Conservation (phyloP, 2,797 vertebrate genomes). For the Falco concolor region DNA sequence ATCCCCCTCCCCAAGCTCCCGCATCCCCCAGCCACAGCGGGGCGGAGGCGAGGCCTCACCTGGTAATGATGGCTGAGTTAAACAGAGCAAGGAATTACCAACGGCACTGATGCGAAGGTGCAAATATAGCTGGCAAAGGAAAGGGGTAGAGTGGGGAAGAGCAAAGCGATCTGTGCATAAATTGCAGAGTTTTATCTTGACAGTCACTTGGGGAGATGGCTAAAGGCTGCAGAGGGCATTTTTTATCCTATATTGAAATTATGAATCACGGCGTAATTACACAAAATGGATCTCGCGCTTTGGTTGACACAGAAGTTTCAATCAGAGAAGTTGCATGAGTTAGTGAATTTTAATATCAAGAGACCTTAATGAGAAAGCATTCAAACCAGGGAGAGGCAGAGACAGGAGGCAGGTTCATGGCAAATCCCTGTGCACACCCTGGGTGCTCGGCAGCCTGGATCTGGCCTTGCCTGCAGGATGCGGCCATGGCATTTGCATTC, state of each 20-base stretch:
- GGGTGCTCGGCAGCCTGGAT: neutral
- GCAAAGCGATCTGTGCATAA: neutral
- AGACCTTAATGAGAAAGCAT: neutral
- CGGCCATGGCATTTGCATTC: neutral
- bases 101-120: neutral
- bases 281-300: neutral
- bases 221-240: neutral
- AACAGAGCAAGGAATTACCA: neutral
- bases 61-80: neutral
- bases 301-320: neutral
- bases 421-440: neutral
- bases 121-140: neutral
- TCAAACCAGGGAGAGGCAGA: neutral
- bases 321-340: neutral
- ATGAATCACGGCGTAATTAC: neutral
- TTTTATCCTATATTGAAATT: neutral
- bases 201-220: neutral
- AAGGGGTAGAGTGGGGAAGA: neutral
- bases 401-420: neutral
- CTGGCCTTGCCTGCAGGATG: neutral
- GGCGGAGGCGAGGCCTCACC: neutral
- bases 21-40: neutral
- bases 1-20: no score
- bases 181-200: neutral
- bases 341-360: neutral